Evolutionary conservation across 2,888 invertebrate species (phyloP), one percentile per base, ranked within the genome.

Genomic region (Chloromyia formosa): DNA sequence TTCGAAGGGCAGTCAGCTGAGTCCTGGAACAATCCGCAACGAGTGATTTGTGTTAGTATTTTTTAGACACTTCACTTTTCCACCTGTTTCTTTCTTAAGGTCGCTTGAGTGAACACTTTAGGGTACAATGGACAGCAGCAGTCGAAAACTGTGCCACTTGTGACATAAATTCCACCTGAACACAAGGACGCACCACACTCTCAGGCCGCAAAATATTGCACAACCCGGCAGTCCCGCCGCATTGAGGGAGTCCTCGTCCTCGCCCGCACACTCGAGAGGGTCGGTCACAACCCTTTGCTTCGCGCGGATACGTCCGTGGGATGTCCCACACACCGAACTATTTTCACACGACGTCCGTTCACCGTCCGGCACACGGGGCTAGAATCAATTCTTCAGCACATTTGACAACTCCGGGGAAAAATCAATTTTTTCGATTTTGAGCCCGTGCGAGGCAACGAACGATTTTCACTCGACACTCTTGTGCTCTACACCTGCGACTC

Each of bases 351-450:
- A 62, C 62, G 20, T 18, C 64, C 66, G 66, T 42, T 45, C 49
- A 66, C 45, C 22, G 71, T 56, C 18, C 56, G 40, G 10, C 27
- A 35, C 27, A 35, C 27, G 27, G 27, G 27, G 27, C 27, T 35
- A 35, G 35, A 20, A 40, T 71, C 62, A 62, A 62, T 71, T 71
- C 64, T 64, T 35, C 27, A 2, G 7, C 27, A 71, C 69, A 74
- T 69, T 40, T 66, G 66, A 66, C 66, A 66, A 35, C n/a, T 56
- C 56, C 40, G 40, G 69, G 64, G 76, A 76, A 76, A 76, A 76
- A 76, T 76, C 76, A 76, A 76, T 76, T 76, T 76, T 74, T 40
- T 73, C 45, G 42, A 66, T 22, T 56, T 58, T 18, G 35, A 12
- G 16, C 71, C 40, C 27, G 27, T 35, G 27, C 7, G 27, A 58